Base-by-base conservation (phyloP, 2,113 vertebrate species). In the Psephotus haematonotus region DNA sequence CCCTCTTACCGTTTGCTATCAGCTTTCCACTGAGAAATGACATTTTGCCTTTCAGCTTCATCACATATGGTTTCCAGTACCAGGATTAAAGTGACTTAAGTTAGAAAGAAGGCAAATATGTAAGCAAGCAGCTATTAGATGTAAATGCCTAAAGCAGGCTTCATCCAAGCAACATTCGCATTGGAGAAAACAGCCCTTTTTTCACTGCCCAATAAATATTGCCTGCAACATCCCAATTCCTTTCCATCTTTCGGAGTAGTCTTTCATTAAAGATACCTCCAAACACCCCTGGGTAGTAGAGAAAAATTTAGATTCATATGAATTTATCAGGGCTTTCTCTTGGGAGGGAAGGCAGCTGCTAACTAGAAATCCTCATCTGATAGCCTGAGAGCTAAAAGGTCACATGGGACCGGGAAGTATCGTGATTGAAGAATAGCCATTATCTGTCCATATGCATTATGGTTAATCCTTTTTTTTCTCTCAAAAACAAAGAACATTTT, bases 91-190 rank as follows among this genome's bases (percentile, higher is more conserved):
- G 39, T 35, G 55, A 63, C 35, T 89, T 75, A 59, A 68, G 77
- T 52, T 9, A 69, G 84, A 87, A 86, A 90, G 69, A 87, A 91
- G 65, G 84, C 25, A 91, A 95, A 90, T 82, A 93, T 50, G 63
- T 85, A 93, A 95, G 95, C 65, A 91, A 94, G 81, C 57, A 94
- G 59, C 57, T 65, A 20, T n/a, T 53, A 87, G 57, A 64, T 44
- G 5, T 9, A 82, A 94, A 77, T 28, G 63, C 53, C 57, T 63
- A 70, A 72, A 28, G 33, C 37, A 53, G 53, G 60, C 63, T 84
- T 82, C 46, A 33, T 14, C 55, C 43, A 55, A 57, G 60, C 47
- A 46, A 69, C 22, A 17, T 3, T 24, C 22, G 10, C 12, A 24
- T 27, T 75, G 63, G 47, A 94, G 60, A 71, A 74, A 92, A 55